These are phyloP conservation scores for Synanthedon formicaeformis DNA, from an alignment of 2,888 invertebrate genomes.

Conservation along the genomic window DNA sequence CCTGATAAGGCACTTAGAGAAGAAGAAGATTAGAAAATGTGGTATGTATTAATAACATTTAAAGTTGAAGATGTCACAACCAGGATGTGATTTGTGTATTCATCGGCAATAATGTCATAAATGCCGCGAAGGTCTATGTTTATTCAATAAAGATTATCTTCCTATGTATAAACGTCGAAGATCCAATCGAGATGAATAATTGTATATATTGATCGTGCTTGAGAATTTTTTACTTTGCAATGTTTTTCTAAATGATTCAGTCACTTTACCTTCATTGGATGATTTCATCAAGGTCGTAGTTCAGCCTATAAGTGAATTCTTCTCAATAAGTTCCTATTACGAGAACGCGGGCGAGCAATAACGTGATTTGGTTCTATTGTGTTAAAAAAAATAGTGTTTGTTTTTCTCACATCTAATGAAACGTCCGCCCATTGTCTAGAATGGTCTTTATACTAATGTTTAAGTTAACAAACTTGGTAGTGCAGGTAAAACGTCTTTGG, in stretches of 20 bases:
- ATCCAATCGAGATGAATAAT: constrained; percentile 7
- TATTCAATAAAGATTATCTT: constrained; percentile 7
- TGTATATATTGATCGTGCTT: constrained; percentile 18
- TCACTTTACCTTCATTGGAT: constrained; percentile 30
- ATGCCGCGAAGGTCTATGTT: constrained; percentile 4
- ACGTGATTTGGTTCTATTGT: constrained; percentile 3
- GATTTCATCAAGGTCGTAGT: constrained; percentile 30
- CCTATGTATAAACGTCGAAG: constrained; percentile 3
- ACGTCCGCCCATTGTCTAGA: constrained; percentile 53
- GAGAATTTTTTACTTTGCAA: constrained; percentile 25
- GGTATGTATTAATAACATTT: background rate
- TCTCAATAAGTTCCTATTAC: background rate
- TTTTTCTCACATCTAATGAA: constrained; percentile 40
- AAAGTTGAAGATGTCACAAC: constrained; percentile 5
- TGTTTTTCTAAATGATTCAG: constrained; percentile 28
- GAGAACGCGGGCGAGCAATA: background rate
- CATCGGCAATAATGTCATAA: constrained; percentile 4
- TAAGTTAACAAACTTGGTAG: background rate
- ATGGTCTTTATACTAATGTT: constrained; percentile 10
- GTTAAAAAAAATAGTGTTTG: constrained; percentile 16
- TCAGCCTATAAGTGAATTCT: constrained; percentile 1
- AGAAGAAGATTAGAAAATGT: too few species aligned
- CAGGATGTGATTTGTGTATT: constrained; percentile 7
- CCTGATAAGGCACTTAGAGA: too few species aligned
- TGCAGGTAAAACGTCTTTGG: background rate